Evolutionary conservation across 2,797 vertebrate species (phyloP), one percentile per base, ranked within the genome.

Genomic region (Sebastes oblongus): DNA sequence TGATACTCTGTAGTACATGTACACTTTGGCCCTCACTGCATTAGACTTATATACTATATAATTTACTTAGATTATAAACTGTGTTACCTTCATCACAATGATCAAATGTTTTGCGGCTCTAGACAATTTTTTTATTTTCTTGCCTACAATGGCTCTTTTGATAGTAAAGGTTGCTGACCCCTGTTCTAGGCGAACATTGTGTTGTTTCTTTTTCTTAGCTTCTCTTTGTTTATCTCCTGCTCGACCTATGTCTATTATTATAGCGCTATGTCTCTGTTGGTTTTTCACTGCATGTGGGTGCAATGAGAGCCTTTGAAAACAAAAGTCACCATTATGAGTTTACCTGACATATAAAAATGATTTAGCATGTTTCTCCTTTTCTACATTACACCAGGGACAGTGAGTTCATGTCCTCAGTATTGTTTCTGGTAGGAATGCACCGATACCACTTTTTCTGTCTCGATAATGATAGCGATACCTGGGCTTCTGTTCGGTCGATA

Each of bases 1-100:
- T 39, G 0, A 14, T 39, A 39, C 13, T 39, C 36, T 0, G 0
- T 39, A 39, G 36, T 3, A 39, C 36, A 39, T 39, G 36, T 39
- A 39, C 36, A 14, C 13, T 39, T 14, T 14, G 13, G 5, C 36
- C 36, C 5, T 39, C 2, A 39, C 36, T 39, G 36, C 0, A 39
- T 39, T 39, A 39, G 36, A 39, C 13, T 39, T 14, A 39, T 39
- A 32, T 32, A 32, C 32, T 32, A 32, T 32, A 32, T 32, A 32
- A 30, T 30, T 30, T 30, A 36, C 36, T 39, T 39, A 39, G 36
- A 39, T 5, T 39, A 39, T 39, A 14, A 39, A 14, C 36, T 39
- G 36, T 39, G 36, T 39, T 39, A 14, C 36, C 36, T 39, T 39
- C 36, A 39, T 39, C 36, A 39, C 36, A 39, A 39, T 39, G 36